Evolutionary conservation across 2,888 invertebrate species (phyloP).

Genomic region (Sabellastarte sp.): DNA sequence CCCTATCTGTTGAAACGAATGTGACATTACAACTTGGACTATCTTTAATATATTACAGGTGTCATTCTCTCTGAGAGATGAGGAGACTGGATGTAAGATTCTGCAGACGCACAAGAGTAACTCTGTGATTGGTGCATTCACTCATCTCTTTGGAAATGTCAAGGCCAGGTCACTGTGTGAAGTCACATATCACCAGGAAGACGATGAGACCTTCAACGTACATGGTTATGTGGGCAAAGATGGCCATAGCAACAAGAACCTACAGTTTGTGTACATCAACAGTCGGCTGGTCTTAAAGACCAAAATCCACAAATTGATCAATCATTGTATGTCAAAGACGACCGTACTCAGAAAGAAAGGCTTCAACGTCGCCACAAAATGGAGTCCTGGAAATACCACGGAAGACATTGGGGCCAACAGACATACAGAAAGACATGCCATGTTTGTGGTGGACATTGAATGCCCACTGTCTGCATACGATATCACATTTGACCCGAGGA

Average conservation of each 20-base stretch:
- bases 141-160: constrained; percentile 61
- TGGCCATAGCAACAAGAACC: constrained; percentile 58
- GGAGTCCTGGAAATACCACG: not conserved
- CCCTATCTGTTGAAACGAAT: too few relatives aligned
- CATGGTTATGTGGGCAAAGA: constrained; percentile 66
- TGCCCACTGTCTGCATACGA: constrained; percentile 64
- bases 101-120: constrained; percentile 66
- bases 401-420: constrained; percentile 22
- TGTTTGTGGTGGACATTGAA: constrained; percentile 65
- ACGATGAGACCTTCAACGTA: constrained; percentile 60
- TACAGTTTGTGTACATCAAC: constrained; percentile 71
- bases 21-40: too few relatives aligned
- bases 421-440: constrained; percentile 52
- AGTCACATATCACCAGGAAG: constrained; percentile 57
- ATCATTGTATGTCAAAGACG: constrained; percentile 53
- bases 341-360: constrained; percentile 32
- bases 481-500: constrained; percentile 62
- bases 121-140: constrained; percentile 64
- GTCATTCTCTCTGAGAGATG: constrained; percentile 72
- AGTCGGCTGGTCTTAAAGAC: constrained; percentile 64
- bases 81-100: constrained; percentile 65
- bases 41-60: too few relatives aligned
- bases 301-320: constrained; percentile 62
- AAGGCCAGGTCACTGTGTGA: constrained; percentile 56
- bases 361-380: constrained; percentile 5